These are phyloP conservation scores for Hycleus phaleratus DNA, from an alignment of 1,140 invertebrate species.

Conservation along the genomic window DNA sequence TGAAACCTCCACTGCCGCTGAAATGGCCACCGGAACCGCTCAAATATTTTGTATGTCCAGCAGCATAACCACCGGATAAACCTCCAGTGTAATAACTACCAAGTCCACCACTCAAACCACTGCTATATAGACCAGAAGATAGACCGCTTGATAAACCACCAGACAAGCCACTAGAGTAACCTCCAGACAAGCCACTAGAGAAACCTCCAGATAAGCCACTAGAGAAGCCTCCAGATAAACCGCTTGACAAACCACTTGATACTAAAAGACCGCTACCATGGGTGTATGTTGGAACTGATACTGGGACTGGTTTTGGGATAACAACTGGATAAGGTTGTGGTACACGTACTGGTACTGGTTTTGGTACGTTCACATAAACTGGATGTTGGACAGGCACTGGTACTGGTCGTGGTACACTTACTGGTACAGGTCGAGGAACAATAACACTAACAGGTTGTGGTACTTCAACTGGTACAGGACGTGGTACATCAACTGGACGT, in stretches of 20 bases:
- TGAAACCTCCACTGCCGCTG: conserved; percentile 6
- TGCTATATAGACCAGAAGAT: too few species aligned
- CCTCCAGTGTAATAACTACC: not conserved
- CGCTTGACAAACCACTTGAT: conserved; percentile 2
- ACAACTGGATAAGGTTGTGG: conserved; percentile 33
- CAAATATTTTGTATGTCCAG: not conserved
- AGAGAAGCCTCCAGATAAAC: conserved; percentile 2
- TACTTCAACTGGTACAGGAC: conserved; percentile 34
- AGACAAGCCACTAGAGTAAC: not conserved
- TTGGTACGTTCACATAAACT: conserved; percentile 37
- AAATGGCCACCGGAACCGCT: not conserved
- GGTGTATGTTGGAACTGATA: conserved; percentile 26
- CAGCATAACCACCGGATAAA: conserved; percentile 3
- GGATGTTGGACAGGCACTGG: conserved; percentile 36
- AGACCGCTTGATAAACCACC: too few species aligned
- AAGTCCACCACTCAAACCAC: too few species aligned
- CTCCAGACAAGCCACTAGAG: not conserved
- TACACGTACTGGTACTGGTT: conserved; percentile 34
- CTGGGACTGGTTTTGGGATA: conserved; percentile 27
- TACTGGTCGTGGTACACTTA: conserved; percentile 28
- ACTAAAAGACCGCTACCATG: conserved; percentile 11
- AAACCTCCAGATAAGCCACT: too few species aligned
- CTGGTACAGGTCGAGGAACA: conserved; percentile 29
- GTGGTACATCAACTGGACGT: conserved; percentile 35
- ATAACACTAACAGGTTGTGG: conserved; percentile 30